phyloP scores from a whole-genome alignment of 2,888 invertebrate genomes.

The Trisateles emortualis region DNA sequence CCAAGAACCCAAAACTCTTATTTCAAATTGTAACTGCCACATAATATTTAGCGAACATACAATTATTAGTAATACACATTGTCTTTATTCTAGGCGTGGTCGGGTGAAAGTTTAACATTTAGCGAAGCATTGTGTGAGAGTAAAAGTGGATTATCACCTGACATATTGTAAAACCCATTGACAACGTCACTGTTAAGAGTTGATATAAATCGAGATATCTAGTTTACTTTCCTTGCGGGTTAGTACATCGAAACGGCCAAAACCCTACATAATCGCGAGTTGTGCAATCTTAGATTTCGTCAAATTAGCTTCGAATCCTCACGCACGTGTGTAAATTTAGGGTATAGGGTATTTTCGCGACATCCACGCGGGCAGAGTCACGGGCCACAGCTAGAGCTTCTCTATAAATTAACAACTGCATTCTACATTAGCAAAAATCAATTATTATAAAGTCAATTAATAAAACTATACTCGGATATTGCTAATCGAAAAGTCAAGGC shows the following conservation, averaged over 20 bases:
- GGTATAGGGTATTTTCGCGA: too few species aligned
- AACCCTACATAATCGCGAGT: too few species aligned
- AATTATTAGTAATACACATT: conserved; percentile 76
- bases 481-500: conserved; percentile 50
- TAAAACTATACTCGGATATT: conserved; percentile 10
- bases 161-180: conserved; percentile 17
- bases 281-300: too few species aligned
- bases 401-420: not conserved
- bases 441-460: not conserved
- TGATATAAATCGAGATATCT: too few species aligned
- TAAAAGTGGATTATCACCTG: conserved; percentile 54
- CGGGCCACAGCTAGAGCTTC: too few species aligned
- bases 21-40: conserved; percentile 34
- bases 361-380: too few species aligned
- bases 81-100: conserved; percentile 73
- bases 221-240: too few species aligned
- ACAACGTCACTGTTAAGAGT: not conserved
- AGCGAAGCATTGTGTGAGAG: conserved; percentile 52
- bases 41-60: conserved; percentile 68
- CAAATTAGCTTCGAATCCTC: too few species aligned
- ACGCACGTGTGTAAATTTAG: too few species aligned
- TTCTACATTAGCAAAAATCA: not conserved
- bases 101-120: conserved; percentile 65
- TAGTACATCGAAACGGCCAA: too few species aligned
- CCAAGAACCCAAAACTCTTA: conserved; percentile 4